Evolutionary conservation across 2,888 invertebrate genomes (phyloP).

Genomic region (Acanthosepion esculentum): DNA sequence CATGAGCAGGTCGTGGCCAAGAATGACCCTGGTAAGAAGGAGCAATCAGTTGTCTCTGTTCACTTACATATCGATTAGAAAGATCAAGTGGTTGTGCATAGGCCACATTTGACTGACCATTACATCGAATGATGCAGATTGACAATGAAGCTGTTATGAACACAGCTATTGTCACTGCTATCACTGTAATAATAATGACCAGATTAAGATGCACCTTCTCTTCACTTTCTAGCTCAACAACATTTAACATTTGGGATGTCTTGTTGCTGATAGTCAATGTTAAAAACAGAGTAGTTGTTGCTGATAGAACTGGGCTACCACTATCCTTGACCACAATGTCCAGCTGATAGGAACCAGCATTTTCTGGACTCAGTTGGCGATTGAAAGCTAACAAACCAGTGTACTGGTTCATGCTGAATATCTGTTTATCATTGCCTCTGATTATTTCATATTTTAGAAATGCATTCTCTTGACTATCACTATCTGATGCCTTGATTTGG

Average conservation of each 20-base stretch:
- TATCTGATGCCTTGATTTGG: no score
- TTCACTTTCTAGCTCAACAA: neutral
- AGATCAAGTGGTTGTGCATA: neutral
- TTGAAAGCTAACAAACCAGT: conserved; percentile 33
- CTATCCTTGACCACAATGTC: neutral
- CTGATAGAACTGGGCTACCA: conserved; percentile 33
- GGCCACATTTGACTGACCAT: conserved; percentile 33
- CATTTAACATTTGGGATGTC: neutral
- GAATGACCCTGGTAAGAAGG: neutral
- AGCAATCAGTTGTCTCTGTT: neutral
- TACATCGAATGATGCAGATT: neutral
- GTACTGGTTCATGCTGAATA: conserved; percentile 8
- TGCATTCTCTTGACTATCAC: no score
- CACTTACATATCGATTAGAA: neutral
- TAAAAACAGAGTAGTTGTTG: conserved; percentile 33
- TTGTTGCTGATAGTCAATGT: neutral
- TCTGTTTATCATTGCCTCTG: conserved; percentile 7
- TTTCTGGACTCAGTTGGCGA: neutral
- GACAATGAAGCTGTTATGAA: neutral
- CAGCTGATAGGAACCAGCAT: conserved; percentile 33
- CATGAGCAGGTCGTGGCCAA: no score
- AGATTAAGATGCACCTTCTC: neutral
- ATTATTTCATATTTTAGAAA: no score
- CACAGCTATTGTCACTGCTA: neutral
- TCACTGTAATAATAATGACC: neutral